Conservation (phyloP, 1,140 invertebrate genomes). For the Macrobrachium nipponense region DNA sequence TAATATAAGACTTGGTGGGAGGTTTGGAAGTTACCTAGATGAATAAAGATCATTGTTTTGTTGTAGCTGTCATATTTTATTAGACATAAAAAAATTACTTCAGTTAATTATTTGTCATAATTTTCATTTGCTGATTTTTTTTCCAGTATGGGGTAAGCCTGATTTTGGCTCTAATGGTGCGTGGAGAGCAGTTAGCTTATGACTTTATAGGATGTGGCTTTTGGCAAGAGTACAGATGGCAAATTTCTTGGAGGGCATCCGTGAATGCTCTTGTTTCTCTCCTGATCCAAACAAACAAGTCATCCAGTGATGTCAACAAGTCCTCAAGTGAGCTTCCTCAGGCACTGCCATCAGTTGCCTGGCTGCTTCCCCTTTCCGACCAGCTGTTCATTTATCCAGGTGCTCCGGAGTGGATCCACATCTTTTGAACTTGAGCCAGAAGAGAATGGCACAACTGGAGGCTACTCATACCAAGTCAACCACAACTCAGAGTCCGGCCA, state of each 20-base stretch:
- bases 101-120: no score
- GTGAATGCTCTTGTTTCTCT: constrained; percentile 18
- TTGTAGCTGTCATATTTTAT: no score
- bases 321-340: constrained; percentile 30
- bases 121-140: neutral
- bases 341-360: constrained; percentile 51
- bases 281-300: neutral
- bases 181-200: constrained; percentile 34
- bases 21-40: no score
- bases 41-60: no score
- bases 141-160: constrained; percentile 50
- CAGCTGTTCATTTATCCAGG: constrained; percentile 38
- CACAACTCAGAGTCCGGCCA: constrained; percentile 45
- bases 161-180: constrained; percentile 46
- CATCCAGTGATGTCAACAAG: constrained; percentile 34
- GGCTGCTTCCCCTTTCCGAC: constrained; percentile 44
- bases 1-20: no score
- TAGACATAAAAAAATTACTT: no score
- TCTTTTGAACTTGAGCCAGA: constrained; percentile 34
- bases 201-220: neutral
- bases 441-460: constrained; percentile 35
- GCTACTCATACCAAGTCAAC: constrained; percentile 15
- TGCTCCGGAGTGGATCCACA: constrained; percentile 21
- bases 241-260: constrained; percentile 28
- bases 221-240: constrained; percentile 13